Conservation (phyloP, 1,140 invertebrate genomes). For the Oreohelix idahoensis region DNA sequence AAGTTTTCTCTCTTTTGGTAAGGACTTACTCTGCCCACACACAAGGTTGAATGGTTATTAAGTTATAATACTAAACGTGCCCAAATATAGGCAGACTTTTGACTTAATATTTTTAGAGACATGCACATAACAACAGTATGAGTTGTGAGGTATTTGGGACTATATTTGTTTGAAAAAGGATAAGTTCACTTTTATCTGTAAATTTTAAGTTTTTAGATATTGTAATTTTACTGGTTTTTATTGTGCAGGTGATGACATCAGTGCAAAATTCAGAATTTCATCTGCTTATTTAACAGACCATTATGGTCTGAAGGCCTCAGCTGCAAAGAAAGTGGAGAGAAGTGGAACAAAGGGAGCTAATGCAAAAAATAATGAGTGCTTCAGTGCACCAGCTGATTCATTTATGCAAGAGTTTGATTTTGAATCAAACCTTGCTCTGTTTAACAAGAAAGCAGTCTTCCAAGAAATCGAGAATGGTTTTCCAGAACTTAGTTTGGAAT, state of each 20-base stretch:
- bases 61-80: too few species aligned
- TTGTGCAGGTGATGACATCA: not conserved
- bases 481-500: constrained; percentile 47
- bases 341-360: constrained; percentile 30
- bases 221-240: not conserved
- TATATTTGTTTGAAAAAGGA: too few species aligned
- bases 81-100: too few species aligned
- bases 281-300: not conserved
- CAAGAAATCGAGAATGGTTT: constrained; percentile 79
- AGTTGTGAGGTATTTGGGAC: too few species aligned
- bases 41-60: too few species aligned
- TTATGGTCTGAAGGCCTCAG: not conserved
- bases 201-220: too few species aligned
- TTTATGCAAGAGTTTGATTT: constrained; percentile 88
- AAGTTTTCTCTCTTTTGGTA: too few species aligned
- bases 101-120: too few species aligned
- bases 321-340: constrained; percentile 39
- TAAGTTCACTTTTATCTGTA: too few species aligned
- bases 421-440: constrained; percentile 91
- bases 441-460: constrained; percentile 85
- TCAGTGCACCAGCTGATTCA: constrained; percentile 78
- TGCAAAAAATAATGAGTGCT: constrained; percentile 67
- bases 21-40: too few species aligned
- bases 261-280: not conserved
- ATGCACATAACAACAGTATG: too few species aligned